Conservation (phyloP, 2,797 vertebrate species). For the Cirrhinus molitorella region DNA sequence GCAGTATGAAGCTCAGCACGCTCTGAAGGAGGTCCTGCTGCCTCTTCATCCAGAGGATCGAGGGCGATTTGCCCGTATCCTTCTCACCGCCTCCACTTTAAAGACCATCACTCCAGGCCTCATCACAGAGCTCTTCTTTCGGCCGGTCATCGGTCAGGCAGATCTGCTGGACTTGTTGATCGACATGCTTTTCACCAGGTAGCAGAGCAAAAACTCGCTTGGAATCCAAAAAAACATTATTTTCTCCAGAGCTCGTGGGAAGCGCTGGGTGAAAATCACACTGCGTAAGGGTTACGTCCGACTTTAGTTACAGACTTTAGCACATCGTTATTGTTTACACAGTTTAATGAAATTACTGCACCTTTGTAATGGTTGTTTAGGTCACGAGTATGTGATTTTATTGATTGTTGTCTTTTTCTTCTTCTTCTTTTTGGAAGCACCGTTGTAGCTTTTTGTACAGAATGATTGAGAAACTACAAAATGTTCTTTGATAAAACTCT, state of each 20-base stretch:
- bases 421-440: not conserved
- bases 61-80: slow-evolving; percentile 82
- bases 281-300: slow-evolving; percentile 39
- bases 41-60: slow-evolving; percentile 78
- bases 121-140: slow-evolving; percentile 90
- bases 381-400: slow-evolving; percentile 36
- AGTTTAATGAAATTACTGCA: slow-evolving; percentile 19
- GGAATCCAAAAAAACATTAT: not conserved
- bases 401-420: not conserved
- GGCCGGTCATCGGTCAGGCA: slow-evolving; percentile 85
- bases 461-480: not conserved
- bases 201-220: slow-evolving; percentile 32
- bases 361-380: slow-evolving; percentile 27
- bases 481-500: not conserved
- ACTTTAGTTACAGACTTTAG: slow-evolving; percentile 14
- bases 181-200: slow-evolving; percentile 86
- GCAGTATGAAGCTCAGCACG: slow-evolving; percentile 89
- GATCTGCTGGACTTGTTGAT: slow-evolving; percentile 85
- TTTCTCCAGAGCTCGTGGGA: not conserved
- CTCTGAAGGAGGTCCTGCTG: slow-evolving; percentile 83
- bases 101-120: slow-evolving; percentile 83
- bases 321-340: slow-evolving; percentile 43
- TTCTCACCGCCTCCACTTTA: slow-evolving; percentile 83
- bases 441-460: not conserved
- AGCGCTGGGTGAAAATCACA: slow-evolving; percentile 48